A percentile compares a stretch with the other conserved stretches of the same genome.
Evolutionary conservation across 2,797 vertebrate genomes (phyloP).

Genomic region (Chelidonichthys spinosus): DNA sequence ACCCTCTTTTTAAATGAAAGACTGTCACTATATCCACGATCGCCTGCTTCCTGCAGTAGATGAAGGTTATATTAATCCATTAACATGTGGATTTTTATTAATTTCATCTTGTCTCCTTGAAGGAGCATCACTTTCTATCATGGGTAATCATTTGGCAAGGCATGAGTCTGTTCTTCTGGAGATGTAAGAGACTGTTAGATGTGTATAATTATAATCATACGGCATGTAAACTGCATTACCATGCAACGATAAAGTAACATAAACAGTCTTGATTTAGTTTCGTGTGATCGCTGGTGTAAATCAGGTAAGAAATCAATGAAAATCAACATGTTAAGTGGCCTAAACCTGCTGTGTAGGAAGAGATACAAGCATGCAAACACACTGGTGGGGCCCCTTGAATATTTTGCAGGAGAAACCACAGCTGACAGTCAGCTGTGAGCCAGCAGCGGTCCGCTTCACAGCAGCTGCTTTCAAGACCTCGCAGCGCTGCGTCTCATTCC

Average conservation of each 20-base stretch:
- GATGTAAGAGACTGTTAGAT: background rate
- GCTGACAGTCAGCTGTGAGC: slow-evolving; percentile 36
- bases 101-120: background rate
- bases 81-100: slow-evolving; percentile 17
- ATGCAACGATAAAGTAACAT: background rate
- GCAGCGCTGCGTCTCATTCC: slow-evolving; percentile 35
- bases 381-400: background rate
- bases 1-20: slow-evolving; percentile 11
- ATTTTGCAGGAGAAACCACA: slow-evolving; percentile 15
- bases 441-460: slow-evolving; percentile 52
- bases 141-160: background rate
- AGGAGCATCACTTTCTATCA: background rate
- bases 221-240: background rate
- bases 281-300: background rate
- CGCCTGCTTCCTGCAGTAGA: slow-evolving; percentile 17
- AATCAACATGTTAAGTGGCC: background rate
- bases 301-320: background rate
- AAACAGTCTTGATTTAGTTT: background rate
- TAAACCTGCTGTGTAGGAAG: background rate
- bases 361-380: slow-evolving; percentile 1
- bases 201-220: background rate
- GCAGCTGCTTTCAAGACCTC: slow-evolving; percentile 33
- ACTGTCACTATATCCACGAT: slow-evolving; percentile 25
- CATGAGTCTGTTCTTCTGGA: background rate
- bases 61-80: slow-evolving; percentile 38